phyloP scores from a whole-genome alignment of 2,797 vertebrate genomes.

The Prunella strophiata region DNA sequence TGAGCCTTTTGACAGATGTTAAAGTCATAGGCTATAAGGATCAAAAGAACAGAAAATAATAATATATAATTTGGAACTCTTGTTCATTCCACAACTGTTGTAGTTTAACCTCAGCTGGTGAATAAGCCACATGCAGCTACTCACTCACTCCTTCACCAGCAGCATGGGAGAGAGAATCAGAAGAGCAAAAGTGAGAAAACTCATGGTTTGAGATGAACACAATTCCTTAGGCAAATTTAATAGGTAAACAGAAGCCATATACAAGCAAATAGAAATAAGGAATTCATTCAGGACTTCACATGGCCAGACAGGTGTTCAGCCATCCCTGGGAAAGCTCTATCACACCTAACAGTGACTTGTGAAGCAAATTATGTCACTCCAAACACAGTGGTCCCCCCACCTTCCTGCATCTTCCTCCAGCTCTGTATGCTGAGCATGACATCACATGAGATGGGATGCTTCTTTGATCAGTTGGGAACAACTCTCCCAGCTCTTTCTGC shows the following conservation, averaged over 20 bases:
- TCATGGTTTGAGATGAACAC: not conserved
- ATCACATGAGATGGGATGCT: too few species aligned
- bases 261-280: not conserved
- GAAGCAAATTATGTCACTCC: not conserved
- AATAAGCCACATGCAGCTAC: not conserved
- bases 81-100: not conserved
- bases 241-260: not conserved
- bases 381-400: not conserved
- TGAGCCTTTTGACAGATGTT: not conserved
- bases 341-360: rapidly evolving
- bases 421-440: not conserved
- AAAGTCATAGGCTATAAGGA: not conserved
- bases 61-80: not conserved
- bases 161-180: not conserved
- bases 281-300: not conserved
- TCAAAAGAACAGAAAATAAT: not conserved
- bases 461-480: not conserved
- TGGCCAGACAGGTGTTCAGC: not conserved
- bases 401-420: not conserved
- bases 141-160: not conserved
- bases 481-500: rapidly evolving
- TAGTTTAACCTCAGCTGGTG: not conserved
- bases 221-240: not conserved
- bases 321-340: too few species aligned
- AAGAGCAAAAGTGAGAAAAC: not conserved